These are phyloP conservation scores for Rhabdomys pumilio DNA, from an alignment of 2,797 vertebrate genomes.

Conservation along the genomic window DNA sequence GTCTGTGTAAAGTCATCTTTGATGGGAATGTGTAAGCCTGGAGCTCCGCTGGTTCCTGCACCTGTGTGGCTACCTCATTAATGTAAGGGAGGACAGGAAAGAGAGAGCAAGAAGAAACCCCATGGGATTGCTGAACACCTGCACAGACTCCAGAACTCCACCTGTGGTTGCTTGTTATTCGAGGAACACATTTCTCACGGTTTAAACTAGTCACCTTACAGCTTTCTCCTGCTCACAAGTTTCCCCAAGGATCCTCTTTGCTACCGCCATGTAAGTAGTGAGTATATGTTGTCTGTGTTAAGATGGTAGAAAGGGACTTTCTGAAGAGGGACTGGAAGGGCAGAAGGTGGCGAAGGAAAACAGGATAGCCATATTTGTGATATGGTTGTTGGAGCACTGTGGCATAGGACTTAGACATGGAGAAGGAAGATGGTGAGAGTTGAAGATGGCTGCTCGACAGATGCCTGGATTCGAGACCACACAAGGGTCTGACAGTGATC, in stretches of 20 bases:
- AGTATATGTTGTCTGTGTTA: neutral
- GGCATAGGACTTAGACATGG: too few species aligned
- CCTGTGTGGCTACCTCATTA: neutral
- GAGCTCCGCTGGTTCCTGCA: neutral
- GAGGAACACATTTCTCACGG: constrained; percentile 23
- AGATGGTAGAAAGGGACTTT: neutral
- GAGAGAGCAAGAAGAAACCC: neutral
- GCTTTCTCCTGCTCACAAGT: neutral
- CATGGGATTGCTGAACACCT: constrained; percentile 27
- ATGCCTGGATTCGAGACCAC: neutral
- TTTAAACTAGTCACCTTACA: constrained; percentile 29
- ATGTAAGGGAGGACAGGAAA: neutral
- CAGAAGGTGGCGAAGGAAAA: neutral
- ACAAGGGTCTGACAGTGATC: neutral
- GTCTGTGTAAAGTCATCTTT: neutral
- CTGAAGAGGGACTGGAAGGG: neutral
- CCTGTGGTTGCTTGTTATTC: constrained; percentile 12
- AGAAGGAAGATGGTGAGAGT: neutral
- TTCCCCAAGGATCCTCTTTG: neutral
- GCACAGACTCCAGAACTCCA: neutral
- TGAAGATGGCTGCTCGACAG: neutral
- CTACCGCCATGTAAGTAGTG: neutral
- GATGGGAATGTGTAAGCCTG: neutral
- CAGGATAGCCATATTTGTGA: neutral
- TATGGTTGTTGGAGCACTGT: neutral